A percentile compares a stretch with the other conserved stretches of the same genome.
phyloP scores from a whole-genome alignment of 2,113 vertebrate genomes.

The Pygoscelis antarcticus region DNA sequence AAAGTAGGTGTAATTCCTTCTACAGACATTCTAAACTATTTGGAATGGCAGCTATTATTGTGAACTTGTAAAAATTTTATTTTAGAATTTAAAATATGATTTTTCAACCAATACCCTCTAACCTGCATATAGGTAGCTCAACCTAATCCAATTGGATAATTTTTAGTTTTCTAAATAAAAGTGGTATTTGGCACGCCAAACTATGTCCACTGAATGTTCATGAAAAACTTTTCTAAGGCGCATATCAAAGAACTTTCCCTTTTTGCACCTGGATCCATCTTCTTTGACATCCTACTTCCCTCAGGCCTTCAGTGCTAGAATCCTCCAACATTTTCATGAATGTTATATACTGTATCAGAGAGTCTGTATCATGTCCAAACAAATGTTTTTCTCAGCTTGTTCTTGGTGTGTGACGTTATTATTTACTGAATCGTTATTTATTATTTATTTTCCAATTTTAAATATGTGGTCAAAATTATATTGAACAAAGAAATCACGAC shows the following conservation, averaged over 20 bases:
- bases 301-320: not conserved
- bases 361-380: not conserved
- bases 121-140: not conserved
- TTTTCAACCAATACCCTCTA: not conserved
- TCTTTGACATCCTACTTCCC: not conserved
- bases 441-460: not conserved
- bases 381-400: not conserved
- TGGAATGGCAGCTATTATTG: not conserved
- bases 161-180: not conserved
- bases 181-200: not conserved
- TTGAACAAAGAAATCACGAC: fast-evolving
- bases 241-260: not conserved
- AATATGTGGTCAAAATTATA: not conserved
- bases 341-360: not conserved
- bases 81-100: not conserved
- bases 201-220: not conserved
- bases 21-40: not conserved
- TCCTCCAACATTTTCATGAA: not conserved
- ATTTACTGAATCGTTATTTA: not conserved
- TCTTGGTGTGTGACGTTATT: not conserved
- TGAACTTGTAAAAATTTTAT: not conserved
- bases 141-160: not conserved
- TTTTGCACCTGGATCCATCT: not conserved
- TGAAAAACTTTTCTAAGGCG: not conserved
- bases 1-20: not conserved